Conservation (phyloP, 1,140 invertebrate species). For the Leptinotarsa lineolata region DNA sequence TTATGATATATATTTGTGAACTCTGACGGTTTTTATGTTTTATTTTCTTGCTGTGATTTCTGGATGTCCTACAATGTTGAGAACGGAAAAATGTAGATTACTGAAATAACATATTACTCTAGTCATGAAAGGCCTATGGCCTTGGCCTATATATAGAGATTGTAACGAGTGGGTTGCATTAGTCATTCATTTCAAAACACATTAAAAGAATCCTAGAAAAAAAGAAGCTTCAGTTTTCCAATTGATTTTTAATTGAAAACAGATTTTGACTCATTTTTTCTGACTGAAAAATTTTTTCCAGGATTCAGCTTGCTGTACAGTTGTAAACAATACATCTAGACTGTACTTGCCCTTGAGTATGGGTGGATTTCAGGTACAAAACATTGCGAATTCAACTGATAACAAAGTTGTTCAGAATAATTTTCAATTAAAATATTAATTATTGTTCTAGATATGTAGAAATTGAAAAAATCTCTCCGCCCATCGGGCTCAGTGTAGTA, state of each 20-base stretch:
- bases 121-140: slow-evolving; percentile 25
- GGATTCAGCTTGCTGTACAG: neutral
- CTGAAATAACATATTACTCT: slow-evolving; percentile 24
- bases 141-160: slow-evolving; percentile 15
- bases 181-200: neutral
- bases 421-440: too few relatives aligned
- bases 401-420: too few relatives aligned
- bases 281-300: neutral
- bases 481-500: neutral
- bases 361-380: slow-evolving; percentile 5
- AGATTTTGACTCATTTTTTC: neutral
- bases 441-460: too few relatives aligned
- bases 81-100: slow-evolving; percentile 7
- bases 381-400: neutral
- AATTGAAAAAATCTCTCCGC: too few relatives aligned
- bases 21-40: neutral
- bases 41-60: slow-evolving; percentile 36
- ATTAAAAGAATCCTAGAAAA: slow-evolving; percentile 1
- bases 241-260: neutral
- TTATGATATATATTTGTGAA: neutral
- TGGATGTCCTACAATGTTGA: neutral
- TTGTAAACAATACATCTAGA: slow-evolving; percentile 1
- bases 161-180: neutral
- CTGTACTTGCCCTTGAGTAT: neutral
- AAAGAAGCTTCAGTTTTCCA: neutral